Percentiles rank a stretch among this genome's conserved stretches.
These are phyloP conservation scores for Rhyacichthys aspro DNA, from an alignment of 2,797 vertebrate species.

Conservation along the genomic window DNA sequence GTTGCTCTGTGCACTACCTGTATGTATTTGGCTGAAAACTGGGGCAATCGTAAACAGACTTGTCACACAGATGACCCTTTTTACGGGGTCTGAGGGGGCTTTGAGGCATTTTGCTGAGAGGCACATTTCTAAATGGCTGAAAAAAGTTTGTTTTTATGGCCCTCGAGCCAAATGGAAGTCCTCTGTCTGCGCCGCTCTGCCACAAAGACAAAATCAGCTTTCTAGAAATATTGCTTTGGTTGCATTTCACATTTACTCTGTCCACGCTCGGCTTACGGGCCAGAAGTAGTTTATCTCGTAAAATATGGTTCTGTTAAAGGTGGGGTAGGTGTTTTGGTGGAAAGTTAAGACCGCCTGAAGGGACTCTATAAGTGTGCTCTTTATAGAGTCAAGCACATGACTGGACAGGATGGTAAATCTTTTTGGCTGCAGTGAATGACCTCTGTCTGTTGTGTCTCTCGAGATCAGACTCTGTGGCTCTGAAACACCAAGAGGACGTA, in stretches of 20 bases:
- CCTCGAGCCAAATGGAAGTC: neutral
- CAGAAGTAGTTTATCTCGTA: neutral
- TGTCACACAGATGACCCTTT: neutral
- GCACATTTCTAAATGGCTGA: neutral
- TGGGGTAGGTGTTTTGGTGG: neutral
- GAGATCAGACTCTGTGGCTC: no score
- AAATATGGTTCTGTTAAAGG: neutral
- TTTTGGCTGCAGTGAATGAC: no score
- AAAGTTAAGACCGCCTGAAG: no score
- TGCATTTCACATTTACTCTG: neutral
- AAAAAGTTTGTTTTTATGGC: slow-evolving; percentile 11
- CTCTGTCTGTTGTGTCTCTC: no score
- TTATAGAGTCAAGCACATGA: no score
- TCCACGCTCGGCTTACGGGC: neutral
- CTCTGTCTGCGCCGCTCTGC: neutral
- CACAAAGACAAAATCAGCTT: slow-evolving; percentile 7
- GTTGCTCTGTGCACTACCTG: neutral
- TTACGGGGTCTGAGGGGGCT: slow-evolving; percentile 5
- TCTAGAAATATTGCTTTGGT: slow-evolving; percentile 5
- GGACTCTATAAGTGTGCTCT: no score
- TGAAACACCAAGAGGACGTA: no score
- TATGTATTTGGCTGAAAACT: neutral
- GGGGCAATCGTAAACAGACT: slow-evolving; percentile 2
- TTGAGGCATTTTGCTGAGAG: slow-evolving; percentile 1
- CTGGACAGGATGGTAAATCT: no score